These are phyloP conservation scores for Serrognathus titanus DNA, from an alignment of 2,888 invertebrate genomes.

Conservation along the genomic window DNA sequence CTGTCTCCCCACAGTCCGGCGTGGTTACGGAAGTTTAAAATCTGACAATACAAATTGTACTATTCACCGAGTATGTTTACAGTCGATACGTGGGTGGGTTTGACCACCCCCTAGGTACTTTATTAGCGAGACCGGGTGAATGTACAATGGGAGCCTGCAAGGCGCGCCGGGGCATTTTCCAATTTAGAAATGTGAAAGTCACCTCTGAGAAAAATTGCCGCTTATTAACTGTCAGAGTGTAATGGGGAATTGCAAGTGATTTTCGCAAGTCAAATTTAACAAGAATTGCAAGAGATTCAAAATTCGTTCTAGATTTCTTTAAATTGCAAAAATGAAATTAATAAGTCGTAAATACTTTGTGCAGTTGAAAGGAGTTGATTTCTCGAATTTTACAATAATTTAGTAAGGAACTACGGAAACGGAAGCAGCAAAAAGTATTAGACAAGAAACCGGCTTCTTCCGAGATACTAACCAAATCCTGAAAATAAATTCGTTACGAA, in stretches of 20 bases:
- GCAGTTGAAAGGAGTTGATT: no score
- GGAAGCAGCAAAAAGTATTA: no score
- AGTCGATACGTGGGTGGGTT: conserved; percentile 29
- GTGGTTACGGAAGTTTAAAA: conserved; percentile 7
- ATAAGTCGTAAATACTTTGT: no score
- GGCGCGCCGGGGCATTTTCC: conserved; percentile 10
- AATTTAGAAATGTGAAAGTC: conserved; percentile 14
- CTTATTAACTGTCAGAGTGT: background rate
- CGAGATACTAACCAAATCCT: conserved; percentile 4
- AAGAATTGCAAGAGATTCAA: no score
- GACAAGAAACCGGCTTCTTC: no score
- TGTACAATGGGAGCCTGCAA: conserved; percentile 6
- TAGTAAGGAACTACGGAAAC: no score
- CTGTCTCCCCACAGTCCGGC: background rate
- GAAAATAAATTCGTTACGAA: conserved; percentile 12
- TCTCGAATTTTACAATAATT: no score
- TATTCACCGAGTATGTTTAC: conserved; percentile 28
- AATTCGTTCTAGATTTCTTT: no score
- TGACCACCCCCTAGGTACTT: conserved; percentile 23
- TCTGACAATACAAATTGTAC: conserved; percentile 32
- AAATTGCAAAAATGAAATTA: no score
- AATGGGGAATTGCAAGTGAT: background rate
- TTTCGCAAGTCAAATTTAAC: no score
- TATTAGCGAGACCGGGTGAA: conserved; percentile 10
- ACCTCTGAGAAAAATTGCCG: background rate